Percentiles rank a stretch among this genome's conserved stretches.
Conservation (phyloP, 2,113 vertebrate genomes). For the Trachemys scripta region DNA sequence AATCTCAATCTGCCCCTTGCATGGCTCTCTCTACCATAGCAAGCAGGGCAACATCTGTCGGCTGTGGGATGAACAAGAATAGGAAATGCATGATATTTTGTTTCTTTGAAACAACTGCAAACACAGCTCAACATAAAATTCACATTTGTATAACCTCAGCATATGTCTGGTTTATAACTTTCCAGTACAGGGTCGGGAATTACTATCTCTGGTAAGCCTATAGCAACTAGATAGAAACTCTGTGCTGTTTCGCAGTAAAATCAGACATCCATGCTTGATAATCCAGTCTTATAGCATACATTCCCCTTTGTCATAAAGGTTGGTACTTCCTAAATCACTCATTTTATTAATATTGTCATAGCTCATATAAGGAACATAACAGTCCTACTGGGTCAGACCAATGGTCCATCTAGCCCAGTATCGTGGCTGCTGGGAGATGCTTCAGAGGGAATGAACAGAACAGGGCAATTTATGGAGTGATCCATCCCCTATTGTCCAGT, state of each 20-base stretch:
- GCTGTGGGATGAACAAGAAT: background rate
- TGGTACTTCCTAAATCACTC: slow-evolving; percentile 18
- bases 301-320: background rate
- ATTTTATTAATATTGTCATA: background rate
- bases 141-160: background rate
- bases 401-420: background rate
- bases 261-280: slow-evolving; percentile 23
- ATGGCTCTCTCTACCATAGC: background rate
- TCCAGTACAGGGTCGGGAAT: background rate
- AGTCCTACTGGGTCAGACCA: background rate
- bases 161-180: background rate
- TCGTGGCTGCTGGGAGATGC: background rate
- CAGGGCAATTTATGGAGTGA: background rate
- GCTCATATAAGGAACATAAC: background rate
- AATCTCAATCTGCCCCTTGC: background rate
- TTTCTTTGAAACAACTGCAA: background rate
- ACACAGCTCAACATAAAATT: background rate
- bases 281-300: background rate
- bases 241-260: background rate
- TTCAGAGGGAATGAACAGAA: background rate
- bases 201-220: background rate
- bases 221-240: slow-evolving; percentile 13
- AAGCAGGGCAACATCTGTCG: slow-evolving; percentile 14
- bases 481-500: background rate
- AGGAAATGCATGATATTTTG: background rate